Evolutionary conservation across 2,797 vertebrate genomes (phyloP).

Genomic region (Peromyscus melanophrys): DNA sequence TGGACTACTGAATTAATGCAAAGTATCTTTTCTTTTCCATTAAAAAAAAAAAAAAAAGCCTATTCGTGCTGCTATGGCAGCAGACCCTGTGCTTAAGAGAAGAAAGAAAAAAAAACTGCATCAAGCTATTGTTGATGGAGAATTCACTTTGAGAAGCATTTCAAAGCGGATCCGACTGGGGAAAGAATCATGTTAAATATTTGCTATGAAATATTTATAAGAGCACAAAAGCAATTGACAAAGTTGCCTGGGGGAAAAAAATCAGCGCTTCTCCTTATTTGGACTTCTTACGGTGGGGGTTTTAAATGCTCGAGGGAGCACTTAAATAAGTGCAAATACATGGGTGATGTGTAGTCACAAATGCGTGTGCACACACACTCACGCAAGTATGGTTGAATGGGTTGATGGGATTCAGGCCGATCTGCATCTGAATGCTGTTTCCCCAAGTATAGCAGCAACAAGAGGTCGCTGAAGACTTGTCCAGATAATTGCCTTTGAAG

Average conservation of each 20-base stretch:
- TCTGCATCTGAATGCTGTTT: conserved; percentile 96
- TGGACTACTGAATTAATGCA: conserved; percentile 85
- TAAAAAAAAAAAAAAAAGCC: conserved; percentile 86
- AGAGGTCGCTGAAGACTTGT: conserved; percentile 90
- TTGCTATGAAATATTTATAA: conserved; percentile 95
- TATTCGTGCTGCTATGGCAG: conserved; percentile 93
- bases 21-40: conserved; percentile 91
- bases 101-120: conserved; percentile 87
- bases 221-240: conserved; percentile 87
- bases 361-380: neutral
- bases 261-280: conserved; percentile 87
- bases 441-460: conserved; percentile 88
- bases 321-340: conserved; percentile 70
- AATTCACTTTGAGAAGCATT: conserved; percentile 91
- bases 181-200: conserved; percentile 91
- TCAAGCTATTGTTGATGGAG: conserved; percentile 92
- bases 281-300: conserved; percentile 78
- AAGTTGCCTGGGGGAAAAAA: conserved; percentile 86
- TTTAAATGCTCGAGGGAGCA: conserved; percentile 70
- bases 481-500: conserved; percentile 89
- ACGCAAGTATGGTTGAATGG: conserved; percentile 85
- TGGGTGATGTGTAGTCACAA: conserved; percentile 47
- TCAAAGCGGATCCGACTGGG: conserved; percentile 90
- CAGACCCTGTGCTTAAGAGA: conserved; percentile 90
- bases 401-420: conserved; percentile 94